These are phyloP conservation scores for Brachymystax lenok DNA, from an alignment of 2,797 vertebrate genomes.

Conservation along the genomic window DNA sequence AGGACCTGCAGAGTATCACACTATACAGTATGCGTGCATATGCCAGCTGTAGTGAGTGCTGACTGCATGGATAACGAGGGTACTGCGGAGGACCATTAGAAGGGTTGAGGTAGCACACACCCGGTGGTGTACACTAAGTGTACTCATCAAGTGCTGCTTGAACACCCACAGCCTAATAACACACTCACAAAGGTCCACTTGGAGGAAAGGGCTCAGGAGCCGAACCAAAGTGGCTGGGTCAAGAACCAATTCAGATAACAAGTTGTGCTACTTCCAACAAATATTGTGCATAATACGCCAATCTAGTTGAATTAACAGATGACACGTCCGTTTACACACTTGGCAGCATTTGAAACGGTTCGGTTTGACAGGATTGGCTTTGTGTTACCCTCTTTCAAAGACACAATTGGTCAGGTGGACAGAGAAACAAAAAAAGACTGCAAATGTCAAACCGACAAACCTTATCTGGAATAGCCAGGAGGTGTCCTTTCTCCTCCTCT, in stretches of 20 bases:
- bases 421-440: slow-evolving; percentile 32
- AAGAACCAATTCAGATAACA: slow-evolving; percentile 28
- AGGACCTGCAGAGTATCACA: too few relatives aligned
- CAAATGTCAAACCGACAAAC: slow-evolving; percentile 65
- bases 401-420: slow-evolving; percentile 36
- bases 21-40: neutral
- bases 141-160: slow-evolving; percentile 25
- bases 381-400: slow-evolving; percentile 39
- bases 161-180: slow-evolving; percentile 30
- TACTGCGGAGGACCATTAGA: neutral
- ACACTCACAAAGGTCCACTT: slow-evolving; percentile 29
- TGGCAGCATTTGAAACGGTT: slow-evolving; percentile 15
- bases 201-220: slow-evolving; percentile 20
- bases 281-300: slow-evolving; percentile 18
- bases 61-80: neutral
- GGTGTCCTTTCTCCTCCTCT: slow-evolving; percentile 52
- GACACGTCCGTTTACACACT: slow-evolving; percentile 33
- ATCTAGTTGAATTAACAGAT: slow-evolving; percentile 31
- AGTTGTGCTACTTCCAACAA: slow-evolving; percentile 11
- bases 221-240: slow-evolving; percentile 24
- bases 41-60: neutral
- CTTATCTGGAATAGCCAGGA: slow-evolving; percentile 73
- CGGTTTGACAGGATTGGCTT: slow-evolving; percentile 27
- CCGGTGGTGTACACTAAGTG: slow-evolving; percentile 18
- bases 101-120: slow-evolving; percentile 22